These are phyloP conservation scores for Bubo blakistoni DNA, from an alignment of 2,113 vertebrate species.

Conservation along the genomic window DNA sequence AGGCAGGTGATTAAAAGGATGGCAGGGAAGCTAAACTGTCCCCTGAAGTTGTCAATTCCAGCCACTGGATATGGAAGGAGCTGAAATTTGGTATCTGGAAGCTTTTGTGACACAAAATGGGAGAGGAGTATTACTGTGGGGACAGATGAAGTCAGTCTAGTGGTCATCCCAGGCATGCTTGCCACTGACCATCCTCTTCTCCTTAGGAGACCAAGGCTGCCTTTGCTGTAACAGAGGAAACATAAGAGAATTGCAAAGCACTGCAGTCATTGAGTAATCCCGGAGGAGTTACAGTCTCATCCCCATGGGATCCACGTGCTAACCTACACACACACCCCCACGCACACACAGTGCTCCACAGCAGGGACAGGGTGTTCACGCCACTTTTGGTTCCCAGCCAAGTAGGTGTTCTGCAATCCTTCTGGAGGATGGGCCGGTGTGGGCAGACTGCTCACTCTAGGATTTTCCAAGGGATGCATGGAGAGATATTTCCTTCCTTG, in stretches of 20 bases:
- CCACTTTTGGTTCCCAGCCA: neutral
- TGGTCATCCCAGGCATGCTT: neutral
- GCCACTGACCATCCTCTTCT: neutral
- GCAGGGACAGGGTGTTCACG: neutral
- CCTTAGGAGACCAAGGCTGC: neutral
- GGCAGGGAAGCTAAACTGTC: neutral
- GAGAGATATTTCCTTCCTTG: neutral
- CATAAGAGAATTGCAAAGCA: neutral
- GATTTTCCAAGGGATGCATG: neutral
- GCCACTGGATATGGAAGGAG: neutral
- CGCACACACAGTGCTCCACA: neutral
- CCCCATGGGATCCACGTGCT: neutral
- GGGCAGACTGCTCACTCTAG: neutral
- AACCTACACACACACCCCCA: neutral
- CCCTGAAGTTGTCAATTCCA: neutral
- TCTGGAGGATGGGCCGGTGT: no score
- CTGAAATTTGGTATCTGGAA: neutral
- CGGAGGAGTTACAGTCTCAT: neutral
- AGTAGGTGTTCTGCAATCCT: neutral
- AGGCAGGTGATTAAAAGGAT: neutral
- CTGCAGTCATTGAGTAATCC: neutral
- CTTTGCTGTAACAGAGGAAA: neutral
- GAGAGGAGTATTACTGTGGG: neutral
- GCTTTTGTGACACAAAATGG: neutral
- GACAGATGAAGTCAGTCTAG: neutral